phyloP scores from a whole-genome alignment of 2,113 vertebrate genomes.

The Ictidomys tridecemlineatus region DNA sequence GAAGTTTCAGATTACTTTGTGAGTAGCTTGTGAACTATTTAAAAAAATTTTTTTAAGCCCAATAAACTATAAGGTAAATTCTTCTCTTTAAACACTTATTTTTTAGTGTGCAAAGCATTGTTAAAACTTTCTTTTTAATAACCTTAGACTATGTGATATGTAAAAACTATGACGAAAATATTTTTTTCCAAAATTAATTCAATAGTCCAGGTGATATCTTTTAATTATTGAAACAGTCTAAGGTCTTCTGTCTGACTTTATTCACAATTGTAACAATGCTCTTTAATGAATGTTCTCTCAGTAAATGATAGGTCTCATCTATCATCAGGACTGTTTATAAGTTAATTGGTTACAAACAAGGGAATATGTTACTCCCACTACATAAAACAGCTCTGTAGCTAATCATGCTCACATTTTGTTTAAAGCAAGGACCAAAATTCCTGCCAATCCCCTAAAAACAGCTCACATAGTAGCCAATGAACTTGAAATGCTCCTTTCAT shows the following conservation, averaged over 20 bases:
- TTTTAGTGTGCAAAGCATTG: not conserved
- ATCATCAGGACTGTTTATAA: not conserved
- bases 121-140: conserved; percentile 36
- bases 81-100: conserved; percentile 3
- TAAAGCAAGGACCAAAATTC: not conserved
- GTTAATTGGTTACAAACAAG: not conserved
- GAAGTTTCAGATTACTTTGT: conserved; percentile 31
- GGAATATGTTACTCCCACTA: not conserved
- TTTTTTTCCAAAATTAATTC: conserved; percentile 15
- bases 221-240: conserved; percentile 11
- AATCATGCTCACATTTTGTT: conserved; percentile 37
- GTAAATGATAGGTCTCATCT: not conserved
- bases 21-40: not conserved
- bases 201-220: conserved; percentile 33
- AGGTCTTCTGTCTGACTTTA: not conserved
- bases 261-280: not conserved
- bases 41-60: not conserved
- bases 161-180: conserved; percentile 34
- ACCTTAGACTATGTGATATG: not conserved
- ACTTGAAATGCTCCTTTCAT: conserved; percentile 58
- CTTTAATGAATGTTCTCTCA: conserved; percentile 32
- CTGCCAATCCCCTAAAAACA: conserved; percentile 26
- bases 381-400: conserved; percentile 9
- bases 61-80: not conserved
- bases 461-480: conserved; percentile 15